Evolutionary conservation across 2,797 vertebrate genomes (phyloP).

Genomic region (Danio albolineatus): DNA sequence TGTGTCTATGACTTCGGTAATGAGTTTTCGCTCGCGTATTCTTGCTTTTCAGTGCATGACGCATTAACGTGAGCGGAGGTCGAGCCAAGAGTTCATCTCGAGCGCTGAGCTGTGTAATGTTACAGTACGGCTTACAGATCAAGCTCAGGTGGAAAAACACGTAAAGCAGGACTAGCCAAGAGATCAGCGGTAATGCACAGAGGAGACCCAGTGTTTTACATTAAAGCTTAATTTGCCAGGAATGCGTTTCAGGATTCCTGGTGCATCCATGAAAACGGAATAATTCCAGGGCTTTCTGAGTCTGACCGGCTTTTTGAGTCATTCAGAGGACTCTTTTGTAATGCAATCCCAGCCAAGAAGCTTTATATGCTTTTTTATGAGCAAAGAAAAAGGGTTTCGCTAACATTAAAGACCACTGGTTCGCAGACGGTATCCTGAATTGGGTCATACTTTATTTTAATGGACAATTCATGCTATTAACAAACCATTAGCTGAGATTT

Average conservation of each 20-base stretch:
- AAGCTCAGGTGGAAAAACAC: not conserved
- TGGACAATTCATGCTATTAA: too few relatives aligned
- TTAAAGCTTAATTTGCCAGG: conserved; percentile 56
- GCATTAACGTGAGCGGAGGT: conserved; percentile 11
- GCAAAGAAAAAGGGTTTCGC: too few relatives aligned
- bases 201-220: conserved; percentile 37
- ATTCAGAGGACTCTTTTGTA: too few relatives aligned
- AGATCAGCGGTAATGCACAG: conserved; percentile 28
- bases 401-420: too few relatives aligned
- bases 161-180: not conserved
- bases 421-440: too few relatives aligned
- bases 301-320: conserved; percentile 19
- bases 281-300: conserved; percentile 41
- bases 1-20: conserved; percentile 16
- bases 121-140: not conserved
- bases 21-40: conserved; percentile 13
- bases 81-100: conserved; percentile 14
- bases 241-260: conserved; percentile 58
- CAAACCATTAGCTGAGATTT: too few relatives aligned
- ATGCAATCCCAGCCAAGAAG: too few relatives aligned
- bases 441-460: too few relatives aligned
- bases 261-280: conserved; percentile 28
- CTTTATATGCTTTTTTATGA: too few relatives aligned
- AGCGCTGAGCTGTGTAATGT: conserved; percentile 20
- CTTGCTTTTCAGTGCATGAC: conserved; percentile 29